Base-by-base conservation (phyloP, 2,797 vertebrate species). In the Falco cherrug region DNA sequence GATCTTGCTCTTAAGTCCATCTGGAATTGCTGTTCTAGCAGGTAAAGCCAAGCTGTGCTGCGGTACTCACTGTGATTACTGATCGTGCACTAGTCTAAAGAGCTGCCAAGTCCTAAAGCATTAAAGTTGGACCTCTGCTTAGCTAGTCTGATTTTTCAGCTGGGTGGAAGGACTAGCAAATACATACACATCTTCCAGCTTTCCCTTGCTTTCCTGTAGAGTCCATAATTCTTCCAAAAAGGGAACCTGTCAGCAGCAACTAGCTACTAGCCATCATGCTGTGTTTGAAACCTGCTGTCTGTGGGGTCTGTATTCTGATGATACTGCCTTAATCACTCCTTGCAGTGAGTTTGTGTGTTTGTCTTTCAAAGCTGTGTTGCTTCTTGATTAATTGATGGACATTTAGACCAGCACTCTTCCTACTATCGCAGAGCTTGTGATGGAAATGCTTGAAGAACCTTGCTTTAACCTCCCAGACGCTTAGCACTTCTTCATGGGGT, bases 311-410 rank as follows among this genome's bases (percentile, higher is more conserved):
- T 78, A 20, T 92, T 84, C 74, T 83, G 89, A 47, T 84, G 75
- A 84, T 89, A 61, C 3, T 7, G 37, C 87, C 69, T 91, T 91
- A 68, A 89, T 82, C 2, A 5, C 74, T 67, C 84, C 76, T 73
- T 86, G 86, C 39, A 64, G 24, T 47, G 77, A 68, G 78, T 78
- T 84, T 53, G 48, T 56, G 17, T 43, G 41, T 95, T 70, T 87
- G 39, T 82, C 74, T 87, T 90, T 25, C 22, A 80, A 94, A 70
- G 60, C 67, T 64, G 24, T 87, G 82, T 53, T 93, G 63, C 76
- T 93, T 59, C 90, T 88, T 95, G 90, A 84, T 95, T 91, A 96
- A 96, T 45, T 68, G 90, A 76, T 31, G 63, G 79, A 51, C 28
- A 6, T 85, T 94, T 57, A 91, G 90, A 79, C 53, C 5, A 6